phyloP scores from a whole-genome alignment of 2,113 vertebrate species.

The Hypanus sabinus region DNA sequence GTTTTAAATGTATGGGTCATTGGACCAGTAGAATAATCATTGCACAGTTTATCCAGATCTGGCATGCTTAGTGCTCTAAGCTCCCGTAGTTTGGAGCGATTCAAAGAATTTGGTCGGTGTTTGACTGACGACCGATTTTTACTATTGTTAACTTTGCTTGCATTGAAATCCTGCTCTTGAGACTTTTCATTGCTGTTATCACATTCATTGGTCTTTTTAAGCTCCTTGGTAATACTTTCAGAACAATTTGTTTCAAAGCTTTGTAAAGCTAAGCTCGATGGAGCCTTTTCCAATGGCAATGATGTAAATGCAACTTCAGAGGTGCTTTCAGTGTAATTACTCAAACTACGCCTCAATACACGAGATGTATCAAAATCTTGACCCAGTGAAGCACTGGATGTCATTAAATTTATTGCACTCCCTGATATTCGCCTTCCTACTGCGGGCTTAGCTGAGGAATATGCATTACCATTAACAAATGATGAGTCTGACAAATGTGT shows the following conservation, averaged over 20 bases:
- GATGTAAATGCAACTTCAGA: slow-evolving; percentile 40
- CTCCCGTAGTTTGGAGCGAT: slow-evolving; percentile 70
- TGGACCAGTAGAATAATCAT: slow-evolving; percentile 48
- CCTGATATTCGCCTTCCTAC: slow-evolving; percentile 64
- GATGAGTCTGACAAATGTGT: slow-evolving; percentile 51
- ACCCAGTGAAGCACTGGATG: slow-evolving; percentile 39
- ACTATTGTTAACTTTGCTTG: slow-evolving; percentile 40
- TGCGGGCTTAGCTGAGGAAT: slow-evolving; percentile 51
- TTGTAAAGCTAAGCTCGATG: slow-evolving; percentile 38
- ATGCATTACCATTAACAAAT: slow-evolving; percentile 41
- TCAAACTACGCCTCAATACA: slow-evolving; percentile 62
- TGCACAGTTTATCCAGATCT: slow-evolving; percentile 76
- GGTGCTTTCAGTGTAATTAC: slow-evolving; percentile 61
- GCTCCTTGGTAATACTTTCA: slow-evolving; percentile 37
- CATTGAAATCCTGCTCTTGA: slow-evolving; percentile 41
- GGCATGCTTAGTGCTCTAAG: slow-evolving; percentile 86
- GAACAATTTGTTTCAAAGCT: slow-evolving; percentile 41
- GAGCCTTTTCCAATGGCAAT: slow-evolving; percentile 48
- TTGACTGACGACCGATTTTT: slow-evolving; percentile 50
- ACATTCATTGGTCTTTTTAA: slow-evolving; percentile 32
- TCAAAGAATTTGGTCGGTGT: slow-evolving; percentile 43
- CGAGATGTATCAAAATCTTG: slow-evolving; percentile 44
- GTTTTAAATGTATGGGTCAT: slow-evolving; percentile 53
- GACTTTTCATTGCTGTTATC: slow-evolving; percentile 32
- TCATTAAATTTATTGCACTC: slow-evolving; percentile 45